Base-by-base conservation (phyloP, 2,888 invertebrate genomes). In the Stenodema calcarata region DNA sequence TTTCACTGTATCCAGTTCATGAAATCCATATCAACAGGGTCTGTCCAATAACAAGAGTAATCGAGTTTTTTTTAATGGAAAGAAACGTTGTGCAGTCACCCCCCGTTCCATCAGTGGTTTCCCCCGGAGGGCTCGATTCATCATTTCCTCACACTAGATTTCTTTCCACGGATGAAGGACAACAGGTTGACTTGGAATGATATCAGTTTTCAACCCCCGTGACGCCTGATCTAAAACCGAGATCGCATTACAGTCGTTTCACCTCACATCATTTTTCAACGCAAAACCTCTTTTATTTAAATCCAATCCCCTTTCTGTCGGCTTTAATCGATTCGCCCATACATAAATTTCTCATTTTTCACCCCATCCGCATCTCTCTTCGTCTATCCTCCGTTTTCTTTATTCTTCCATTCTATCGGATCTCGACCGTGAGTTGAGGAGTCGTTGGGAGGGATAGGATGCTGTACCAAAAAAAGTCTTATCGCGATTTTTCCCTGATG, bases 261-360 rank as follows among this genome's bases (percentile, higher is more conserved):
- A 50, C 47, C 80, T 80, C 80, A 23, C 27, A 50, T 80, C 80
- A 80, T 80, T 80, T 80, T 80, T 80, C 80, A 80, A 80, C 54
- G 30, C 44, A n/a, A 69, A 70, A 83, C 83, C 83, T 83, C 83
- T 44, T 83, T 69, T 83, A 69, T 69, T 83, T 83, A 69, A 83
- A 83, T 69, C 69, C 83, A 62, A 83, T 69, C 69, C 83, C 83
- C 44, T 83, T 83, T 83, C 83, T 83, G 83, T 83, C 83, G 69
- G 41, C 83, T 83, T 83, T 83, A 83, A 83, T 83, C 83, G 83
- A 83, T 83, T 83, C 83, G 16, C 83, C 83, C 83, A 83, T 83
- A 83, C 83, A 83, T 83, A 83, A 83, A 83, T 83, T 83, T 83
- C 83, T 83, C 83, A 83, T 83, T 83, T 83, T 83, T 83, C 83